A percentile compares a stretch with the other conserved stretches of the same genome.
Conservation (phyloP, 2,113 vertebrate genomes). For the Callaeas wilsoni region DNA sequence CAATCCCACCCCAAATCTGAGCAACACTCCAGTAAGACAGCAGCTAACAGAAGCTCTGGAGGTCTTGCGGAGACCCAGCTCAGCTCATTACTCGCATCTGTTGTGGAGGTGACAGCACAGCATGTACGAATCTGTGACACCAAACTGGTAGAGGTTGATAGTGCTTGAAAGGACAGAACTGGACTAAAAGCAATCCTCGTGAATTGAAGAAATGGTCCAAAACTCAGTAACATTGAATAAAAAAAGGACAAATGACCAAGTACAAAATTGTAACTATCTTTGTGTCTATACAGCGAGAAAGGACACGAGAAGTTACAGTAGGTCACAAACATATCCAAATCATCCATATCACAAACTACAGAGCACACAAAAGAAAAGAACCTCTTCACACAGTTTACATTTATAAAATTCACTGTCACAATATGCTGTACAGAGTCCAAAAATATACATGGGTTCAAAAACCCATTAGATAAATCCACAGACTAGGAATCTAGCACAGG, state of each 20-base stretch:
- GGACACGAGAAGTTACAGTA: not conserved
- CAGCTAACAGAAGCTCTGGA: not conserved
- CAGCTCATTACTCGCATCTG: not conserved
- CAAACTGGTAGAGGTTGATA: not conserved
- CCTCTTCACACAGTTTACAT: not conserved
- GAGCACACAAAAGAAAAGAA: not conserved
- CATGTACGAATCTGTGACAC: not conserved
- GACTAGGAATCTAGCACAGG: not conserved
- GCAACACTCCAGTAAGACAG: not conserved
- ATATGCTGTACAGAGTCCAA: not conserved
- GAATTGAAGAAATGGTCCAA: not conserved
- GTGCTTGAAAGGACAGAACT: not conserved
- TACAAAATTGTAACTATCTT: not conserved
- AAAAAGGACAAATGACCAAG: slow-evolving; percentile 12
- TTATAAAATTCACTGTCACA: slow-evolving; percentile 42
- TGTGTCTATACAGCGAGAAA: slow-evolving; percentile 1
- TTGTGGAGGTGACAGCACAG: not conserved
- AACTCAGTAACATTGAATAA: not conserved
- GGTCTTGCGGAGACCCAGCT: not conserved
- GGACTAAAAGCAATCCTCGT: not conserved
- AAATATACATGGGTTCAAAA: not conserved
- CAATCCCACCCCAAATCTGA: not conserved
- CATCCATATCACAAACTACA: not conserved
- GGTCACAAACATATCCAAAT: not conserved
- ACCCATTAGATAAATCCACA: not conserved